A percentile compares a stretch with the other conserved stretches of the same genome.
Evolutionary conservation across 1,140 invertebrate genomes (phyloP).

Genomic region (Drosophila mojavensis): DNA sequence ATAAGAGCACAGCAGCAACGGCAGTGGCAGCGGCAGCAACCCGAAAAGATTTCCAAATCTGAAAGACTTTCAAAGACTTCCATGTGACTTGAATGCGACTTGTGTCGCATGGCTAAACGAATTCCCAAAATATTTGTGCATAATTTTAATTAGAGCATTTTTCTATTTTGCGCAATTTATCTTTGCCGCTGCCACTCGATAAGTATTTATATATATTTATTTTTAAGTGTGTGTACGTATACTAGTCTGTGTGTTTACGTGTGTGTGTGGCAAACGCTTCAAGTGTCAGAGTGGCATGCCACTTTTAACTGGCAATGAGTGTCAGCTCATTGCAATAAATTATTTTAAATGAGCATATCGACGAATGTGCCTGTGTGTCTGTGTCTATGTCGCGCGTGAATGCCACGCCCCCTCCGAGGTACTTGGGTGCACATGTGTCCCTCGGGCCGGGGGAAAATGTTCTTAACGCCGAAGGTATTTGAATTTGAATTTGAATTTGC

Average conservation of each 20-base stretch:
- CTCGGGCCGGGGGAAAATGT: constrained; percentile 26
- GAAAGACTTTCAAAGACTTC: constrained; percentile 25
- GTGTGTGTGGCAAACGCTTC: constrained; percentile 43
- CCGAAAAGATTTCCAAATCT: constrained; percentile 14
- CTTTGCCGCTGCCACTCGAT: constrained; percentile 40
- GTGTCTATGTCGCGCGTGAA: constrained; percentile 29
- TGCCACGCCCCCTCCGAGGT: constrained; percentile 13
- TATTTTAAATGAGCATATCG: constrained; percentile 84
- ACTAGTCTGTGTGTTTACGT: background rate
- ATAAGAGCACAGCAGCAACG: constrained; percentile 39
- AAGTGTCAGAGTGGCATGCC: constrained; percentile 56
- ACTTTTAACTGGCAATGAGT: constrained; percentile 74
- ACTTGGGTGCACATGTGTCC: constrained; percentile 28
- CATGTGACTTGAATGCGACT: constrained; percentile 21
- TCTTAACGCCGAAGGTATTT: constrained; percentile 56
- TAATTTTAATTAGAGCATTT: constrained; percentile 84
- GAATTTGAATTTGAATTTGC: constrained; percentile 11
- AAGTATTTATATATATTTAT: constrained; percentile 46
- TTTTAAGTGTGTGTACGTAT: constrained; percentile 12
- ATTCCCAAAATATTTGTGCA: constrained; percentile 81
- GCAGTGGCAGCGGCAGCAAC: background rate
- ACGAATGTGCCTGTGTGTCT: constrained; percentile 31
- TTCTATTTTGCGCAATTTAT: constrained; percentile 81
- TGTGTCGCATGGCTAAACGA: constrained; percentile 45
- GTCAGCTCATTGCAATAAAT: constrained; percentile 82